Base-by-base conservation (phyloP, 2,888 invertebrate species). In the Cheilosia soror region DNA sequence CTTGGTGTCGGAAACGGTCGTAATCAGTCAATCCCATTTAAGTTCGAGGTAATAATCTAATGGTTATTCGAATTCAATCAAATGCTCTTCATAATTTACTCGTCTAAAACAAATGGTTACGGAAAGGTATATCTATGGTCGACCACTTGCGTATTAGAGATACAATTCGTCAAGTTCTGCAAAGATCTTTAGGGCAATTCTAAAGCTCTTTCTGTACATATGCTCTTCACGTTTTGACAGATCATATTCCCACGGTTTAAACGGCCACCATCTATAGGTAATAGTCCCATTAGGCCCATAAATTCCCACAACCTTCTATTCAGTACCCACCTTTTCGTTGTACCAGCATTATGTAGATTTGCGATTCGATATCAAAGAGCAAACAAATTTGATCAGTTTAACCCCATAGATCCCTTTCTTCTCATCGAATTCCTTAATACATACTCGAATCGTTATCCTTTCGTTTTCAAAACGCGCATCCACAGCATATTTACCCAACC, bases 311-410 rank as follows among this genome's bases (percentile, higher is more conserved):
- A 29, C 13, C 31, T 13, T 42, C 13, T 20, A n/a, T n/a, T 11
- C 33, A 7, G 2, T 31, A 40, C 4, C 49, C 29, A 42, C 69
- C 57, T 69, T 31, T 63, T 44, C 44, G 27, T 33, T 29, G 11
- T 66, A 76, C 68, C 77, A 81, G 81, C 81, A 76, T 63, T 69
- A 81, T 81, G 76, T 76, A 69, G 76, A 81, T 69, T 63, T 58
- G 63, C 57, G 33, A 81, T 69, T 44, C 20, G 69, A 76, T 76
- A 76, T 51, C 53, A 13, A 25, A 11, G 37, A 44, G 20, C 57
- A 81, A 81, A 80, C 31, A 68, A 25, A 66, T 72, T 73, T 42
- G 20, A 66, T 73, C 66, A 68, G n/a, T 55, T 42, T 29, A 33
- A 71, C 78, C 78, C 49, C 78, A 25, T 51, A 29, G 49, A 37